These are phyloP conservation scores for Oreonectes daqikongensis DNA, from an alignment of 2,797 vertebrate genomes.

Conservation along the genomic window DNA sequence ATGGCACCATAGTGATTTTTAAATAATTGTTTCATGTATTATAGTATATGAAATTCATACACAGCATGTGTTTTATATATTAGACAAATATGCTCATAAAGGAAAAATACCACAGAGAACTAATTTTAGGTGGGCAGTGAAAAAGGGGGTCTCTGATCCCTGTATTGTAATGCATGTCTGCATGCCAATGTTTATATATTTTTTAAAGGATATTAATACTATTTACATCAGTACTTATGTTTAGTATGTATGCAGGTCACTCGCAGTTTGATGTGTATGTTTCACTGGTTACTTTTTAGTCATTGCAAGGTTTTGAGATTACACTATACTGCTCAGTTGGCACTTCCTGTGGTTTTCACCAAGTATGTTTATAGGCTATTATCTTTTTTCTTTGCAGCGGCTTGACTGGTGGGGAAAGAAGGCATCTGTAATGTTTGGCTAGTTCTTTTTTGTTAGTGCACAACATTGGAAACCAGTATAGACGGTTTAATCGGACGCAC, in stretches of 20 bases:
- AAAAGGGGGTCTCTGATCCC: background rate
- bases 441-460: background rate
- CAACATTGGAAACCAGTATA: no score
- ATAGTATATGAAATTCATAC: background rate
- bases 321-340: background rate
- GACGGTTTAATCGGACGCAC: no score
- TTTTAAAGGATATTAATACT: background rate
- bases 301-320: background rate
- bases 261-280: background rate
- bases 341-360: background rate
- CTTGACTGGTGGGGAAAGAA: background rate
- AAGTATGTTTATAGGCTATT: background rate
- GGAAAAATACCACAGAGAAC: background rate
- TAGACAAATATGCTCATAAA: background rate
- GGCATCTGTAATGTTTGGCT: background rate
- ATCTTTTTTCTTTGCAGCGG: background rate
- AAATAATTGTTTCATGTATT: background rate
- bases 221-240: background rate
- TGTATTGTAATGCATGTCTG: no score
- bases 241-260: background rate
- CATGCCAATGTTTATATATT: no score
- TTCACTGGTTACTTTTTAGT: background rate
- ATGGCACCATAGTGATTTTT: background rate
- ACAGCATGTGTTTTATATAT: background rate
- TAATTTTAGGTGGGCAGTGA: background rate